A percentile compares a stretch with the other conserved stretches of the same genome.
These are phyloP conservation scores for Choristoneura rosaceana DNA, from an alignment of 2,888 invertebrate species.

Conservation along the genomic window DNA sequence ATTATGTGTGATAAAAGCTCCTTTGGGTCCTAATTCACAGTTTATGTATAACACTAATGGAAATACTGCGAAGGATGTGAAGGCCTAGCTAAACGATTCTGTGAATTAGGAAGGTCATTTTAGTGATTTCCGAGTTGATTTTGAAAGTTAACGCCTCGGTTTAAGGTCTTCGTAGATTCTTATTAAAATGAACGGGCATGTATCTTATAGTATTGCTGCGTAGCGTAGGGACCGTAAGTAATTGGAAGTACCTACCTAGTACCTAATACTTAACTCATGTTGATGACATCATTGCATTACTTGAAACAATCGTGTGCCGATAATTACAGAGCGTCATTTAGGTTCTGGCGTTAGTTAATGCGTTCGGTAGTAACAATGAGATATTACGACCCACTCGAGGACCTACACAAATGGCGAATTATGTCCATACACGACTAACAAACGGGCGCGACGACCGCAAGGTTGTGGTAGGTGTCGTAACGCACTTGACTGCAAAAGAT, in stretches of 20 bases:
- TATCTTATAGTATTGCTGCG: neutral
- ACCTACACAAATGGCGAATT: constrained; percentile 73
- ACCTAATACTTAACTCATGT: neutral
- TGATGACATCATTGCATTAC: constrained; percentile 43
- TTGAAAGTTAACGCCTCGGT: neutral
- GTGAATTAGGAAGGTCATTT: constrained; percentile 6
- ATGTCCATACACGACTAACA: constrained; percentile 72
- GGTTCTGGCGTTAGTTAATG: constrained; percentile 66
- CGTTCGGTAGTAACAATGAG: constrained; percentile 71
- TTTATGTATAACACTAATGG: constrained; percentile 26
- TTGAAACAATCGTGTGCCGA: constrained; percentile 60
- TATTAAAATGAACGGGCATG: neutral
- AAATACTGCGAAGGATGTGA: constrained; percentile 13
- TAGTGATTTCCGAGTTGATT: neutral
- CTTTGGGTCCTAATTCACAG: constrained; percentile 30
- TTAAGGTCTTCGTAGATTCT: neutral
- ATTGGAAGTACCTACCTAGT: neutral
- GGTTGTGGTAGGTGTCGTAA: constrained; percentile 72
- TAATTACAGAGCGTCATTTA: constrained; percentile 64
- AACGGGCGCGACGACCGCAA: constrained; percentile 70
- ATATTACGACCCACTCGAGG: constrained; percentile 73
- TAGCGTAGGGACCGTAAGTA: constrained; percentile 7
- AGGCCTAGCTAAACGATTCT: constrained; percentile 21
- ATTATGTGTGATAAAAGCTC: constrained; percentile 34
- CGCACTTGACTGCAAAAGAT: constrained; percentile 35